Evolutionary conservation across 2,113 vertebrate genomes (phyloP).

Genomic region (Heptranchias perlo): DNA sequence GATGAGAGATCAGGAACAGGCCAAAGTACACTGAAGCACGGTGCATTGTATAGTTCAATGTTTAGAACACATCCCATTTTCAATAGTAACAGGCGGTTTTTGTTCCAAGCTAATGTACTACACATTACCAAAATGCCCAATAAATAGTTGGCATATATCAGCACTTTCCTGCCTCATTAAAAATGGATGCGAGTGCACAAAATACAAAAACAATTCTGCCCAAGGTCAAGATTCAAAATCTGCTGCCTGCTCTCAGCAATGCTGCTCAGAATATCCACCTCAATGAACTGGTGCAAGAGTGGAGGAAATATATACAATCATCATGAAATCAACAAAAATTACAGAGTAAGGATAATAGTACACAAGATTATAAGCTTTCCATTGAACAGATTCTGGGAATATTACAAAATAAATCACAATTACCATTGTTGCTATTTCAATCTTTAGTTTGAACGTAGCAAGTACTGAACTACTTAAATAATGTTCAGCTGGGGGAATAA

Average conservation of each 20-base stretch:
- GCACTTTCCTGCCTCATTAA: background rate
- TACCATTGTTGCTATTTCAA: background rate
- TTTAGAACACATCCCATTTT: background rate
- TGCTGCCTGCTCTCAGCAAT: background rate
- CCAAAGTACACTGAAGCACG: too few relatives aligned
- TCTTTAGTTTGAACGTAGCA: background rate
- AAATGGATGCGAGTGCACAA: background rate
- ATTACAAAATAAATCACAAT: slow-evolving; percentile 4
- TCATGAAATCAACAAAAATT: background rate
- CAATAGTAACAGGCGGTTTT: background rate
- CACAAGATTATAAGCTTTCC: background rate
- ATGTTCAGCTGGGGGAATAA: background rate
- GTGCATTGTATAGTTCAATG: background rate
- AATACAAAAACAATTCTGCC: background rate
- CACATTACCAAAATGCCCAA: background rate
- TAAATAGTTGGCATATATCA: background rate
- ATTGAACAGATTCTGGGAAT: background rate
- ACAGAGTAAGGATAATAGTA: background rate
- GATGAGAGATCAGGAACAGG: background rate
- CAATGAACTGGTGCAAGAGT: background rate
- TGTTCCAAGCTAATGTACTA: background rate
- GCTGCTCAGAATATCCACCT: background rate
- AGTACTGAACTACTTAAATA: slow-evolving; percentile 2
- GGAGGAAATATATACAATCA: background rate
- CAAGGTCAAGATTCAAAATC: background rate